Conservation (phyloP, 2,113 vertebrate genomes). For the Chroicocephalus ridibundus region DNA sequence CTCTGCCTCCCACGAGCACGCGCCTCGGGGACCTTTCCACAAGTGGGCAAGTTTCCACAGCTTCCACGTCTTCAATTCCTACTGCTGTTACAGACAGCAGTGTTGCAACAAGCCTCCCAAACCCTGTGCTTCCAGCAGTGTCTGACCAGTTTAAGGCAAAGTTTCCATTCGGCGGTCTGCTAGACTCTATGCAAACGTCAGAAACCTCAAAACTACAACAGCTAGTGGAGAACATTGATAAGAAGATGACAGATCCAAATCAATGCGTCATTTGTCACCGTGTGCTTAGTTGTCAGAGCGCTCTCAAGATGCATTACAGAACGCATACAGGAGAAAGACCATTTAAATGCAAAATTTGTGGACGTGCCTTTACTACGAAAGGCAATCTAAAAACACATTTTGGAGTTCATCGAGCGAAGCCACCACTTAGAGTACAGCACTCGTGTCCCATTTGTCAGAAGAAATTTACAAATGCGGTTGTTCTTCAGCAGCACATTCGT, state of each 20-base stretch:
- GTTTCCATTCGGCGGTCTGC: constrained; percentile 96
- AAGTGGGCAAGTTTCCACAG: constrained; percentile 78
- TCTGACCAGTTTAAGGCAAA: constrained; percentile 95
- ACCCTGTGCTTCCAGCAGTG: constrained; percentile 85
- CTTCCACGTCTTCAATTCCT: constrained; percentile 68
- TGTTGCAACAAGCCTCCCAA: constrained; percentile 76
- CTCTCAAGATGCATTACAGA: constrained; percentile 99
- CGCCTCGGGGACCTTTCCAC: constrained; percentile 79
- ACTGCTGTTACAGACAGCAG: constrained; percentile 74
- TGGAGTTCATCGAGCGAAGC: constrained; percentile 96
- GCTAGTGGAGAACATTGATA: constrained; percentile 98
- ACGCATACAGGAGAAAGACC: constrained; percentile 98
- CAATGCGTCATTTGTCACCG: constrained; percentile 98
- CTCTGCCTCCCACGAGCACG: constrained; percentile 75
- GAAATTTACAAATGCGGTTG: constrained; percentile 98
- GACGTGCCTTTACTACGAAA: constrained; percentile 98
- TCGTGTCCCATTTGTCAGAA: constrained; percentile 99
- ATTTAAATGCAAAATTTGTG: constrained; percentile 99
- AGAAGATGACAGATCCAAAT: constrained; percentile 99
- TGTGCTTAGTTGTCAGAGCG: constrained; percentile 98
- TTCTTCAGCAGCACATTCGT: constrained; percentile 97
- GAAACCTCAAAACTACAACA: constrained; percentile 99
- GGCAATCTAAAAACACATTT: constrained; percentile 99
- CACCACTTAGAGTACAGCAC: constrained; percentile 95
- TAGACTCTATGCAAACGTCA: constrained; percentile 99